These are phyloP conservation scores for Candidula unifasciata DNA, from an alignment of 2,888 invertebrate species.

Conservation along the genomic window DNA sequence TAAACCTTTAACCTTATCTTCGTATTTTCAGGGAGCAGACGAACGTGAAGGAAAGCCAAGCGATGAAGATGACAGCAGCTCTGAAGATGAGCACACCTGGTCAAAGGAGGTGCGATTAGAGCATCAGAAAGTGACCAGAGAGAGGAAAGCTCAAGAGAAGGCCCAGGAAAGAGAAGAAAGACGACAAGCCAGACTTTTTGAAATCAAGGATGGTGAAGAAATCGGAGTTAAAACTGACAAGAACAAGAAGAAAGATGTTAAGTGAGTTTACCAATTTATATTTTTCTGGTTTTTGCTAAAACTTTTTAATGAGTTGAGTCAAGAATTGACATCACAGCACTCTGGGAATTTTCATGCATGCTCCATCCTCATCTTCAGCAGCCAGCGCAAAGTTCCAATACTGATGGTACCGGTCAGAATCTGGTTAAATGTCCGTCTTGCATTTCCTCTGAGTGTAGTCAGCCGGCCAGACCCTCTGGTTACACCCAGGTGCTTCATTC, in stretches of 20 bases:
- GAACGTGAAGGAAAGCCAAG: slow-evolving; percentile 60
- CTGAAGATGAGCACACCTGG: slow-evolving; percentile 89
- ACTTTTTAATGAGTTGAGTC: too few relatives aligned
- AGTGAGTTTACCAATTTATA: neutral
- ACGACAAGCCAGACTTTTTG: slow-evolving; percentile 81
- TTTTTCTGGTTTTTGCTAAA: too few relatives aligned
- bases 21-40: slow-evolving; percentile 49
- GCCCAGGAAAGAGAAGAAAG: slow-evolving; percentile 60
- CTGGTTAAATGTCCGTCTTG: too few relatives aligned
- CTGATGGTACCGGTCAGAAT: too few relatives aligned
- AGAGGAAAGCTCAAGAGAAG: slow-evolving; percentile 77
- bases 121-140: slow-evolving; percentile 81
- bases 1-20: too few relatives aligned
- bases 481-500: too few relatives aligned
- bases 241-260: slow-evolving; percentile 56
- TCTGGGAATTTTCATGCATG: too few relatives aligned
- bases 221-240: slow-evolving; percentile 76
- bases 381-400: too few relatives aligned
- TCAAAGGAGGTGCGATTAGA: slow-evolving; percentile 80
- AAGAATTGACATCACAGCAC: too few relatives aligned
- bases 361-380: too few relatives aligned
- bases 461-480: too few relatives aligned
- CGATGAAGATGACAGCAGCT: slow-evolving; percentile 63
- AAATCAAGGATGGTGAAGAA: slow-evolving; percentile 82
- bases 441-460: too few relatives aligned